Base-by-base conservation (phyloP, 2,797 vertebrate species). In the Pampus argenteus region DNA sequence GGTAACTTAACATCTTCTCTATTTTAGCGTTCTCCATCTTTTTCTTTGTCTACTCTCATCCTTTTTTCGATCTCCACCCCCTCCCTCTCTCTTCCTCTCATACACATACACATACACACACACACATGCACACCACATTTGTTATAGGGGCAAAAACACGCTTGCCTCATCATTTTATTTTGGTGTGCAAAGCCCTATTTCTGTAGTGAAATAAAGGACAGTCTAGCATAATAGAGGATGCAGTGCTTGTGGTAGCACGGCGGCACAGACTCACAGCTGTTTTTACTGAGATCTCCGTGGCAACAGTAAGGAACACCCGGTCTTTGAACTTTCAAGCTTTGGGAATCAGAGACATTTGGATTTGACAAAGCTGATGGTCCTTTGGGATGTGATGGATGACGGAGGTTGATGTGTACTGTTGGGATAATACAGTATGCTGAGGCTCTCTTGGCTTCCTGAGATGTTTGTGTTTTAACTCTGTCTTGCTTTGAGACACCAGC, bases 131-230 rank as follows among this genome's bases (percentile, higher is more conserved):
- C 84, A 56, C 77, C 72, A 84, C 71, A 74, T 91, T 91, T 90
- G 60, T 86, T 88, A 87, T 66, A 66, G 78, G 74, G 65, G 51
- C 56, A 74, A 78, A 88, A 90, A 86, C 54, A 79, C 82, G 91
- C 91, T 90, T 91, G 85, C 82, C 83, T 93, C 91, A 91, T 91
- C 91, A 88, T 88, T 92, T 92, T 92, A 84, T 91, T 87, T 87
- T 81, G 48, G 90, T 87, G 82, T 78, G 88, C 86, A 86, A 82
- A 90, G 88, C 85, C 51, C 79, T 88, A 85, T 91, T 91, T 92
- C 86, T 88, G 88, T 89, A 82, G 84, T 82, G 86, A 73, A 84
- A 86, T 83, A 84, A 87, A 88, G 89, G 84, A 89, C 81, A 85
- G 73, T 45, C 51, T 61, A 72, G 88, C 89, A 90, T 79, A 81